Evolutionary conservation across 1,140 invertebrate species (phyloP).

Genomic region (Drosophila sechellia): DNA sequence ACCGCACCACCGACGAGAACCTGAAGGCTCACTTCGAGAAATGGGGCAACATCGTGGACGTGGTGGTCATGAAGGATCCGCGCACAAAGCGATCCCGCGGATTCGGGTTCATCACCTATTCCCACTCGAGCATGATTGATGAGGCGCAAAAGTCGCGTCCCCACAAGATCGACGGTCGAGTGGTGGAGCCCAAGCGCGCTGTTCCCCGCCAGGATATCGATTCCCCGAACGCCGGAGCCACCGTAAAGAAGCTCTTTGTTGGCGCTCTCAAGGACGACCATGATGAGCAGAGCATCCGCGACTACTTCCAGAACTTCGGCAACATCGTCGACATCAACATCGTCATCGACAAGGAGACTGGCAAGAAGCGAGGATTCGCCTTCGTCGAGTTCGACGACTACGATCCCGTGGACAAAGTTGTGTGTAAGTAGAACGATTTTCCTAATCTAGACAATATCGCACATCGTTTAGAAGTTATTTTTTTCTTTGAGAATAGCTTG

Average conservation of each 20-base stretch:
- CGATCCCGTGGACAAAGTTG: conserved; percentile 98
- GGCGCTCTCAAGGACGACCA: conserved; percentile 96
- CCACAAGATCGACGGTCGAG: conserved; percentile 89
- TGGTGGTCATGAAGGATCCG: conserved; percentile 99
- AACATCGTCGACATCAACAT: conserved; percentile 93
- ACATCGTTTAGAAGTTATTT: not conserved
- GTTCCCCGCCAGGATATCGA: conserved; percentile 97
- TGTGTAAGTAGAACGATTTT: conserved; percentile 86
- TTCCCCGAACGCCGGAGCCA: conserved; percentile 95
- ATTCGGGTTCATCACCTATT: conserved; percentile 99
- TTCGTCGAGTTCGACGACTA: conserved; percentile 99
- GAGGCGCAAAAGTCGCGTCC: conserved; percentile 95
- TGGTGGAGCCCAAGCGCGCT: conserved; percentile 98
- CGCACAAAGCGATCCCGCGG: conserved; percentile 96
- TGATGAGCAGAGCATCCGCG: conserved; percentile 93
- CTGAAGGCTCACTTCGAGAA: conserved; percentile 97
- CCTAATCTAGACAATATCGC: too few relatives aligned
- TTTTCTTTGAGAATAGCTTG: not conserved
- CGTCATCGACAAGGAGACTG: conserved; percentile 95
- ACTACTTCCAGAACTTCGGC: conserved; percentile 94
- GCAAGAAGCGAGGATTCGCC: conserved; percentile 96
- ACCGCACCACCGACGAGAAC: conserved; percentile 97
- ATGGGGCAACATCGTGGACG: conserved; percentile 99
- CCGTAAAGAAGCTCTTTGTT: conserved; percentile 98
- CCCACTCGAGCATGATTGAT: conserved; percentile 96